Evolutionary conservation across 2,113 vertebrate species (phyloP).

Genomic region (Progne subis): DNA sequence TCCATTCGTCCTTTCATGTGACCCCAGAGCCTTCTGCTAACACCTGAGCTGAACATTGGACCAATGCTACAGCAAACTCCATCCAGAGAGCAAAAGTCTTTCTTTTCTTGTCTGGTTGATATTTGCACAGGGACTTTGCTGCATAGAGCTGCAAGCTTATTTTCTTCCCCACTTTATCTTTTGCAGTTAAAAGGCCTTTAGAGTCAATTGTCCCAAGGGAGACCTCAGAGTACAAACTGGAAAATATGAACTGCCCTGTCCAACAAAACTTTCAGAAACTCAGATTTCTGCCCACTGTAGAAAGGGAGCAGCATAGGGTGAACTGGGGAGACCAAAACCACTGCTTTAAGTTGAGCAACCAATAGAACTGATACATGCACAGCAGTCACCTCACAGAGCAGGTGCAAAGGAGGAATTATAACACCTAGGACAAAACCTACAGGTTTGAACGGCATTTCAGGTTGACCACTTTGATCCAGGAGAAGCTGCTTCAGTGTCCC

Average conservation of each 20-base stretch:
- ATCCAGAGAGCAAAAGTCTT: neutral
- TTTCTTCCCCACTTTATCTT: neutral
- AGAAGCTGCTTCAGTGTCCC: neutral
- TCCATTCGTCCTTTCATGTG: neutral
- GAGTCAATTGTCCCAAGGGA: neutral
- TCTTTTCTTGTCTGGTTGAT: neutral
- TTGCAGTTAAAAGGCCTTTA: neutral
- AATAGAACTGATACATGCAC: neutral
- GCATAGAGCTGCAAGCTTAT: neutral
- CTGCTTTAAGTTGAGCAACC: neutral
- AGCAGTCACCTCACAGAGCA: neutral
- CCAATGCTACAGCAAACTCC: neutral
- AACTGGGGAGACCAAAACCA: neutral
- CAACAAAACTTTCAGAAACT: neutral
- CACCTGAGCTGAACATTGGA: neutral
- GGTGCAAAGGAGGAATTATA: neutral
- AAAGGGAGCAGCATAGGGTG: fast-evolving
- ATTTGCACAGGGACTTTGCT: neutral
- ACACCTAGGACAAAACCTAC: neutral
- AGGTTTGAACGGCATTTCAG: neutral
- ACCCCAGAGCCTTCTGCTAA: neutral
- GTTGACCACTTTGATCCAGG: neutral
- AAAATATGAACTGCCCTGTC: neutral
- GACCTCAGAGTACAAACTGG: neutral
- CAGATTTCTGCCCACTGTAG: neutral